A percentile compares a stretch with the other conserved stretches of the same genome.
Conservation (phyloP, 2,888 invertebrate genomes). For the Nymphalis urticae region DNA sequence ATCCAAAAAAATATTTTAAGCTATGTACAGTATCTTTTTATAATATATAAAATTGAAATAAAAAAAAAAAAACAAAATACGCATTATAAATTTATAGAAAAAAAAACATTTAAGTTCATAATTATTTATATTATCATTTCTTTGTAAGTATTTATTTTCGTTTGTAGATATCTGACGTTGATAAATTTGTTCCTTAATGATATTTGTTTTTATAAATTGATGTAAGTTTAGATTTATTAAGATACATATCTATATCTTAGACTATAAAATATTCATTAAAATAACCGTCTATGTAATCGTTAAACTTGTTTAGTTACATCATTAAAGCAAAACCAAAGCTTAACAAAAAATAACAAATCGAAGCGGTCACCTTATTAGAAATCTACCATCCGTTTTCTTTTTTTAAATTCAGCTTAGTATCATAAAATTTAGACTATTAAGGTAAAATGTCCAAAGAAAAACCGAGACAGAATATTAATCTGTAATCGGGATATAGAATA, state of each 20-base stretch:
- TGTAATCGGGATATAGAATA: neutral
- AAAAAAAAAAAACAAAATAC: no score
- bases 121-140: no score
- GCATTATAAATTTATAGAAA: no score
- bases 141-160: no score
- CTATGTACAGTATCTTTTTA: no score
- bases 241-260: neutral
- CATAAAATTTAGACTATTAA: constrained; percentile 5
- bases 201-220: neutral
- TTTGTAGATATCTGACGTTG: no score
- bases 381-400: constrained; percentile 19
- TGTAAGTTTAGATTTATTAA: neutral
- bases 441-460: neutral
- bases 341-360: constrained; percentile 27
- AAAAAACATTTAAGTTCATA: no score
- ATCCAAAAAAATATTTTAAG: no score
- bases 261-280: constrained; percentile 15
- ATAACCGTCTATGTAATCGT: constrained; percentile 21
- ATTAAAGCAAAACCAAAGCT: constrained; percentile 29
- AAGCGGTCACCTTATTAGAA: constrained; percentile 28
- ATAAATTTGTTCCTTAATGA: no score
- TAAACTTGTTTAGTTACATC: constrained; percentile 35
- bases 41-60: no score
- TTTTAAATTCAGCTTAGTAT: constrained; percentile 19
- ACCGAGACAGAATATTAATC: neutral